These are phyloP conservation scores for Bombus cullumanus DNA, from an alignment of 1,140 invertebrate species.

Conservation along the genomic window DNA sequence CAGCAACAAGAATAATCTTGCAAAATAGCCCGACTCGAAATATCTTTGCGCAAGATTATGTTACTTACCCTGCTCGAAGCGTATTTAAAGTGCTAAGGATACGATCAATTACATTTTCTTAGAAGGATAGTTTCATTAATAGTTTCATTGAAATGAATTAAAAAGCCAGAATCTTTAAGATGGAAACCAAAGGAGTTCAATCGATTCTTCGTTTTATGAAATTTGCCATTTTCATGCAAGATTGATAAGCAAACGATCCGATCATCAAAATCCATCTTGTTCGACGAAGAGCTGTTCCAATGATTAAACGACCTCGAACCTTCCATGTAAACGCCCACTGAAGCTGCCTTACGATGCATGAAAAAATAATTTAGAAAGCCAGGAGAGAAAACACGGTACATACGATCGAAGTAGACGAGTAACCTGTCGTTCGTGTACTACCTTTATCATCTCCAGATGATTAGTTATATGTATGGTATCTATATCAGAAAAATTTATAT, in stretches of 20 bases:
- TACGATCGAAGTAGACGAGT: background rate
- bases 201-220: background rate
- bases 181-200: background rate
- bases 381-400: background rate
- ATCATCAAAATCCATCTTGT: conserved; percentile 5
- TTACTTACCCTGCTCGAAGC: background rate
- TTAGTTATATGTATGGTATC: background rate
- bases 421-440: background rate
- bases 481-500: background rate
- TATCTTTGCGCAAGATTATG: background rate
- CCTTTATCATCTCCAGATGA: background rate
- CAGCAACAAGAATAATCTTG: no score
- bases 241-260: background rate
- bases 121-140: background rate
- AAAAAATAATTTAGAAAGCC: conserved; percentile 11
- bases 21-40: background rate
- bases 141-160: background rate
- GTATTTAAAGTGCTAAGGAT: background rate
- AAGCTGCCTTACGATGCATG: background rate
- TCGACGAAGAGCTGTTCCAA: conserved; percentile 19
- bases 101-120: background rate
- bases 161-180: no score
- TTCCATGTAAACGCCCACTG: background rate
- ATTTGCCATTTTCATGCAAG: background rate
- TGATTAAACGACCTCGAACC: conserved; percentile 25